These are phyloP conservation scores for Rhingia rostrata DNA, from an alignment of 2,888 invertebrate species.

Conservation along the genomic window DNA sequence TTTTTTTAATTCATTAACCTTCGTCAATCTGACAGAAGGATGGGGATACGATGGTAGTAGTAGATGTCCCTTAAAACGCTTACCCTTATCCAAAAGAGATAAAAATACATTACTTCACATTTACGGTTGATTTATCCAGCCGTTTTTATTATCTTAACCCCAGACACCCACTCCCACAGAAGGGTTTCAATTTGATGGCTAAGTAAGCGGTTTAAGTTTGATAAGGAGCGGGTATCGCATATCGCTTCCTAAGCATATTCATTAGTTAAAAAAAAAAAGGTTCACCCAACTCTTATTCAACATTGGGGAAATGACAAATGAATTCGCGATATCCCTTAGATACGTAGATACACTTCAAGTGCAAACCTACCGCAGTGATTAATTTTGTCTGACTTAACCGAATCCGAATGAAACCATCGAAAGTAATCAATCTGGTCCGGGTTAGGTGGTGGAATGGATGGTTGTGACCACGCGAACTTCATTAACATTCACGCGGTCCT, in stretches of 20 bases:
- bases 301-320: slow-evolving; percentile 58
- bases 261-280: neutral
- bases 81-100: slow-evolving; percentile 55
- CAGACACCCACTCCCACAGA: neutral
- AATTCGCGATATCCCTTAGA: slow-evolving; percentile 18
- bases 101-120: slow-evolving; percentile 61
- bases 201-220: slow-evolving; percentile 47
- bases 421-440: slow-evolving; percentile 57
- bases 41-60: slow-evolving; percentile 14
- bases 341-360: neutral
- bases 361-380: slow-evolving; percentile 31
- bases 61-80: slow-evolving; percentile 34
- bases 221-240: too few relatives aligned
- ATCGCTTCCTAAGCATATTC: slow-evolving; percentile 19
- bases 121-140: slow-evolving; percentile 61
- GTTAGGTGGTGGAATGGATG: neutral
- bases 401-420: slow-evolving; percentile 46
- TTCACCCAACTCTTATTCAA: slow-evolving; percentile 2
- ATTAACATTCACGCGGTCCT: slow-evolving; percentile 59
- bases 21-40: slow-evolving; percentile 32
- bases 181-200: neutral
- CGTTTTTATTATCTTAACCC: slow-evolving; percentile 11
- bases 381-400: slow-evolving; percentile 28
- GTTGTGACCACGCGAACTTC: slow-evolving; percentile 40
- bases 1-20: slow-evolving; percentile 63